Conservation (phyloP, 2,888 invertebrate genomes). For the Conops quadrifasciatus region DNA sequence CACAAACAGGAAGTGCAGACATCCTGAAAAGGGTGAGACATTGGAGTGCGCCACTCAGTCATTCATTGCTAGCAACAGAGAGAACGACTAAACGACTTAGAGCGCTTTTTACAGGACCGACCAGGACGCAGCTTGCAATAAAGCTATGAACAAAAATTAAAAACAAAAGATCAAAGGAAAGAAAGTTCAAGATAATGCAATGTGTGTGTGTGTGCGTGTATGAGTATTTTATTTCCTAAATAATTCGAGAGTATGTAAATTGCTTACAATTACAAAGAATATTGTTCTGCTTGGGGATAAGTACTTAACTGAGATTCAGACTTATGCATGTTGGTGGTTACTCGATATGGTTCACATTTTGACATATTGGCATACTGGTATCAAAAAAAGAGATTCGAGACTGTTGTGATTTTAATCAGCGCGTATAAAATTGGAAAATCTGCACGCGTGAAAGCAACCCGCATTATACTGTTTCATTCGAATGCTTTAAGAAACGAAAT, state of each 20-base stretch:
- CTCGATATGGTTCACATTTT: not conserved
- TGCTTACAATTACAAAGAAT: constrained; percentile 9
- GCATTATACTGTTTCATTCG: not conserved
- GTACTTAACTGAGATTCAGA: constrained; percentile 49
- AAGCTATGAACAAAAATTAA: no score
- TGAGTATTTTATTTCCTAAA: constrained; percentile 8
- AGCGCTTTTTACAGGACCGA: no score
- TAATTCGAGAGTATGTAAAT: constrained; percentile 18
- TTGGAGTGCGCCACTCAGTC: no score
- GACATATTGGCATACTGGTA: not conserved
- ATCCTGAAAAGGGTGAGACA: no score
- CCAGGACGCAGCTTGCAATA: no score
- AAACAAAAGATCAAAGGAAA: no score
- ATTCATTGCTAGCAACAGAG: no score
- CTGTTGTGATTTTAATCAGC: not conserved
- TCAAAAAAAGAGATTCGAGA: not conserved
- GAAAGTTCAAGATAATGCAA: no score
- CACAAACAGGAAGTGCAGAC: no score
- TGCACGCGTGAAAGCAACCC: not conserved
- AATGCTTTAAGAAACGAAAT: not conserved
- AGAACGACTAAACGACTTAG: no score
- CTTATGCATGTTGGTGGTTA: constrained; percentile 34
- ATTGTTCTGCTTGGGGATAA: constrained; percentile 35
- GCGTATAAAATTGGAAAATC: not conserved
- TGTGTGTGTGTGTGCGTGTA: not conserved